Percentiles rank a stretch among this genome's conserved stretches.
Conservation (phyloP, 2,797 vertebrate genomes). For the Chanos chanos region DNA sequence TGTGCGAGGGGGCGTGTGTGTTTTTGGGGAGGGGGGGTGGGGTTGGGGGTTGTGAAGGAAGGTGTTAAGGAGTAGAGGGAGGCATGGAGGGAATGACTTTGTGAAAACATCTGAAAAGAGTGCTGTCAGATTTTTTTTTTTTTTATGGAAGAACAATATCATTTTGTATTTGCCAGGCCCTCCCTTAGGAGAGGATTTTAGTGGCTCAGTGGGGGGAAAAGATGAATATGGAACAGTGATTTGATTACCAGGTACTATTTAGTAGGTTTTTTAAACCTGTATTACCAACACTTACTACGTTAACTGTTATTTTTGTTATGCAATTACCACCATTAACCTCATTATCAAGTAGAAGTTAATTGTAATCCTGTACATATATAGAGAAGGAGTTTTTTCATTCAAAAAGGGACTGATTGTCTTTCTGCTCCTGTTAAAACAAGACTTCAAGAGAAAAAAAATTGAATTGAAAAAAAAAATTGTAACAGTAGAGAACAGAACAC, state of each 20-base stretch:
- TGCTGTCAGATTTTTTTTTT: constrained; percentile 1
- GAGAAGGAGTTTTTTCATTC: constrained; percentile 17
- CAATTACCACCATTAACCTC: constrained; percentile 26
- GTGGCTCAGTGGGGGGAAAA: constrained; percentile 9
- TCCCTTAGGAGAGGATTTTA: constrained; percentile 1
- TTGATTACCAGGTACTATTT: constrained; percentile 42
- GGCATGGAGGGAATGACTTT: constrained; percentile 29
- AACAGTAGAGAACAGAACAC: constrained; percentile 27
- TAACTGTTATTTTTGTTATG: constrained; percentile 36
- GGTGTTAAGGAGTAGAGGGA: constrained; percentile 49
- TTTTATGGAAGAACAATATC: constrained; percentile 4
- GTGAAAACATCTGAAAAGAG: constrained; percentile 19
- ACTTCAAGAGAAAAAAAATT: constrained; percentile 16
- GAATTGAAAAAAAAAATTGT: no score
- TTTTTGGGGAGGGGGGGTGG: neutral
- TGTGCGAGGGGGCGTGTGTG: neutral
- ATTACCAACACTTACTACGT: constrained; percentile 34
- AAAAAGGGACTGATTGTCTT: constrained; percentile 32
- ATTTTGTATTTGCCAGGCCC: constrained; percentile 27
- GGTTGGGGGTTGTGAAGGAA: neutral
- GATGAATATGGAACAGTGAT: constrained; percentile 1
- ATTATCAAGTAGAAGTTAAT: constrained; percentile 27
- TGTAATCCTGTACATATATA: constrained; percentile 18
- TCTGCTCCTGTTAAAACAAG: constrained; percentile 26
- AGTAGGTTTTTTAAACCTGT: constrained; percentile 31